Conservation (phyloP, 2,888 invertebrate genomes). For the Norana najaformis region DNA sequence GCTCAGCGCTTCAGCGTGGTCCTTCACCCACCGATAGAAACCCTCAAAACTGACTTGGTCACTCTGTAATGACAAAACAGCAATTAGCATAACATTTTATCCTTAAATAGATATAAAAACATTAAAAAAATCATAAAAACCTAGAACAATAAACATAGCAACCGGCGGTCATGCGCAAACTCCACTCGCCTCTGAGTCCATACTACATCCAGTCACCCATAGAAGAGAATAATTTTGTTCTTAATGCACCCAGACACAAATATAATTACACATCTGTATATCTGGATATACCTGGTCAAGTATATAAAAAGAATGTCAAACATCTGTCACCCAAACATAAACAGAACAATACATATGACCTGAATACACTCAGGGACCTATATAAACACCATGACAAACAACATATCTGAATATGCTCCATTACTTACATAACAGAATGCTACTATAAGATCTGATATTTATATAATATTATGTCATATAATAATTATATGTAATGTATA, state of each 20-base stretch:
- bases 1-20: constrained; percentile 74
- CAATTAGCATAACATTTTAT: background rate
- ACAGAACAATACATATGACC: background rate
- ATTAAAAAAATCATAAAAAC: background rate
- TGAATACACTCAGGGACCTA: background rate
- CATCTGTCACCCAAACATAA: background rate
- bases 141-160: background rate
- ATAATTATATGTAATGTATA: too few species aligned
- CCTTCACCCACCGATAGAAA: constrained; percentile 78
- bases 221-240: background rate
- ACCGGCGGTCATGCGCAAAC: background rate
- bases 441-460: too few species aligned
- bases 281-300: too few species aligned
- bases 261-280: too few species aligned
- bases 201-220: background rate
- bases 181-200: background rate
- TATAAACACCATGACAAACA: background rate
- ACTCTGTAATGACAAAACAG: constrained; percentile 56
- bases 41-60: constrained; percentile 65
- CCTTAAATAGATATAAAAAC: background rate
- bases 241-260: background rate
- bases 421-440: too few species aligned
- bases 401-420: too few species aligned
- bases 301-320: too few species aligned
- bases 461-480: too few species aligned